Evolutionary conservation across 2,113 vertebrate genomes (phyloP).

Genomic region (Dissostichus mawsoni): DNA sequence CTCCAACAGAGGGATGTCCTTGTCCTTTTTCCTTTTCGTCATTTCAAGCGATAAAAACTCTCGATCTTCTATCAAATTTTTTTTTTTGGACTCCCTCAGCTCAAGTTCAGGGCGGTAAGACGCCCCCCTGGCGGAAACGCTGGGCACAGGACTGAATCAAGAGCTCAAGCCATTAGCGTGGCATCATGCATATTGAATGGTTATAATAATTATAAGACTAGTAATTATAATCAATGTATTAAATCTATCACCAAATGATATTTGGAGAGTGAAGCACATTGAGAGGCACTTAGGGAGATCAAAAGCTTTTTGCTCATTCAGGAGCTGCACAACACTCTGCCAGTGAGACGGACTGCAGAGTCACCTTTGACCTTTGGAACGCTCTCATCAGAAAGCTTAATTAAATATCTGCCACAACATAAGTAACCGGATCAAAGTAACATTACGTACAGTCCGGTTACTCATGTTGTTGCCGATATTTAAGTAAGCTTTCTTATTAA

Average conservation of each 20-base stretch:
- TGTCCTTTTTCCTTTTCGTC: too few relatives aligned
- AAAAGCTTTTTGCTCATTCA: constrained; percentile 49
- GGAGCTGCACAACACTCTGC: constrained; percentile 17
- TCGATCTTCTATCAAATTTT: too few relatives aligned
- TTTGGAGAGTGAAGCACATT: constrained; percentile 44
- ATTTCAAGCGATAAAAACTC: too few relatives aligned
- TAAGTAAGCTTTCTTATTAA: too few relatives aligned
- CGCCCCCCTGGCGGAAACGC: too few relatives aligned
- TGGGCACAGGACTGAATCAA: not conserved
- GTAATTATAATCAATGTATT: constrained; percentile 52
- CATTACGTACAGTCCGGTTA: too few relatives aligned
- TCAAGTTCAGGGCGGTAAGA: too few relatives aligned
- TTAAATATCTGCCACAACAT: too few relatives aligned
- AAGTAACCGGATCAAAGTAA: too few relatives aligned
- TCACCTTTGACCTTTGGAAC: constrained; percentile 44
- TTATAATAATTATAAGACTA: constrained; percentile 25
- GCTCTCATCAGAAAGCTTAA: not conserved
- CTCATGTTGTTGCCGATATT: too few relatives aligned
- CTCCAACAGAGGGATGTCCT: too few relatives aligned
- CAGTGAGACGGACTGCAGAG: constrained; percentile 17
- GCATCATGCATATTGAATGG: constrained; percentile 18
- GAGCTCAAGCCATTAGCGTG: constrained; percentile 12
- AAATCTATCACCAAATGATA: constrained; percentile 44
- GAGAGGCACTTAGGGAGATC: constrained; percentile 52
- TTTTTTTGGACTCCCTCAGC: too few relatives aligned